These are phyloP conservation scores for Ceuthmochares aereus DNA, from an alignment of 2,113 vertebrate species.

Conservation along the genomic window DNA sequence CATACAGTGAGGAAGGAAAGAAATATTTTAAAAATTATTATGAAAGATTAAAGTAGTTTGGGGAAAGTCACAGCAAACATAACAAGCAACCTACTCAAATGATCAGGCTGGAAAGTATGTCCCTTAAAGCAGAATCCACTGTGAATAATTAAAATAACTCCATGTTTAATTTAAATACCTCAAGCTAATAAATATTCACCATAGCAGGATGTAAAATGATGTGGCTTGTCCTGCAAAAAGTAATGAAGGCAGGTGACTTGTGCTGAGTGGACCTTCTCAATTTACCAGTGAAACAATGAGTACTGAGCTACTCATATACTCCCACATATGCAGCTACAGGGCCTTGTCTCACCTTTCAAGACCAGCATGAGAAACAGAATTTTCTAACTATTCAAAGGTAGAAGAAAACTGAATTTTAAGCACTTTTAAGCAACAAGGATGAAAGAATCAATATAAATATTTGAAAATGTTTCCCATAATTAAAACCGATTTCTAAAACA, in stretches of 20 bases:
- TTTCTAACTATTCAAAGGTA: neutral
- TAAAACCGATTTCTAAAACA: neutral
- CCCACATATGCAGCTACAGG: neutral
- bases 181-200: neutral
- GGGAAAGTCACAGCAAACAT: neutral
- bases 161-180: neutral
- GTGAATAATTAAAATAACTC: neutral
- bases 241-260: neutral
- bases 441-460: neutral
- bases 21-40: neutral
- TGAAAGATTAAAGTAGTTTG: neutral
- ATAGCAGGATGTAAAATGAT: neutral
- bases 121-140: neutral
- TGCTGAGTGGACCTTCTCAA: neutral
- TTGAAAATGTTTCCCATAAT: accelerated
- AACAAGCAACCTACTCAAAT: neutral
- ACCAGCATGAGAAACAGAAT: neutral
- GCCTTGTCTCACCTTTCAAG: neutral
- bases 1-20: neutral
- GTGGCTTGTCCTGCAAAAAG: neutral
- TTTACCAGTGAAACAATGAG: neutral
- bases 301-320: neutral
- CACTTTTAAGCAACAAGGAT: neutral
- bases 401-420: neutral
- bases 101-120: neutral